phyloP scores from a whole-genome alignment of 2,113 vertebrate species.

The Henicopernis longicauda region DNA sequence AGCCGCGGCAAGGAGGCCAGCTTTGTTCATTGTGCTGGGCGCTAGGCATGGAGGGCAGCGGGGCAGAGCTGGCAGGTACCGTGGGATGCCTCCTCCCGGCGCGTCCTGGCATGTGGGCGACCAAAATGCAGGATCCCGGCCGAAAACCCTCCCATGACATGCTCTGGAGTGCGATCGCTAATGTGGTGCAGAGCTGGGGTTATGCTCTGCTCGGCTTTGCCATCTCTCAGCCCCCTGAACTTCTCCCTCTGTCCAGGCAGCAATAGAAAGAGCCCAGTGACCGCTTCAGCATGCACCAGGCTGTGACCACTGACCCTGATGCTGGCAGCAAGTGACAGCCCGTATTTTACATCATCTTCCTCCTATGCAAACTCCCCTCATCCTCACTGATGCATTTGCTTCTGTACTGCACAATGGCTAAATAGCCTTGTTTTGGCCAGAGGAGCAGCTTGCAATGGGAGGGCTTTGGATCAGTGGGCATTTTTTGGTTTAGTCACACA shows the following conservation, averaged over 20 bases:
- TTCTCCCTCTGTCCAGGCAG: neutral
- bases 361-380: neutral
- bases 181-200: neutral
- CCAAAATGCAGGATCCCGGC: neutral
- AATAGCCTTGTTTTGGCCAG: neutral
- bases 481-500: neutral
- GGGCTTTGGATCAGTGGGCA: neutral
- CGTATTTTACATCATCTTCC: neutral
- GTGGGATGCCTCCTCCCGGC: neutral
- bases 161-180: fast-evolving
- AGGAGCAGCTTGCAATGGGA: neutral
- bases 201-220: neutral
- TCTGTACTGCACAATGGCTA: neutral
- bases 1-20: neutral
- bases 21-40: constrained; percentile 50
- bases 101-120: fast-evolving
- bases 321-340: neutral
- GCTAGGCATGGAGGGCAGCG: neutral
- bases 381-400: fast-evolving
- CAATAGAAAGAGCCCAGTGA: neutral
- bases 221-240: neutral
- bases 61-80: constrained; percentile 49
- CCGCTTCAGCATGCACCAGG: fast-evolving
- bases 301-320: neutral
- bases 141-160: neutral